A percentile compares a stretch with the other conserved stretches of the same genome.
Evolutionary conservation across 53 echinoderm and acorn worm genomes (phyloP).

Genomic region (Henricia sp.): DNA sequence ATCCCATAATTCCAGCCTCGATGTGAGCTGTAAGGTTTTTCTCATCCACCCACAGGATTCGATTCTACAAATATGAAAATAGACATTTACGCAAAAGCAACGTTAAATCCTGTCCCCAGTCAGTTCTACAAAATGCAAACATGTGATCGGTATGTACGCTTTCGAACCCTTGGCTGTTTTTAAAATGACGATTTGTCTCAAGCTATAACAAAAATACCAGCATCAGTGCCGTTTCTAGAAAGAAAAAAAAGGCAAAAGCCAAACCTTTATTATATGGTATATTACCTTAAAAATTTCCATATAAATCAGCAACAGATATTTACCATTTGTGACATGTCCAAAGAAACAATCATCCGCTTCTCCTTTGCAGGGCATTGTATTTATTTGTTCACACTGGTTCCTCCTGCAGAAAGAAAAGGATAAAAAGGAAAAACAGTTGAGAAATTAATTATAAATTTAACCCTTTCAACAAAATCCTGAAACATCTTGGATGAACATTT

Average conservation of each 20-base stretch:
- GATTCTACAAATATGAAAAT: slow-evolving; percentile 62
- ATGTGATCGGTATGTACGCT: neutral
- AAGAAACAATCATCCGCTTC: slow-evolving; percentile 91
- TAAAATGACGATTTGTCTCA: neutral
- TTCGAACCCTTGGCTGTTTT: neutral
- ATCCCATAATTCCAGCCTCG: slow-evolving; percentile 93
- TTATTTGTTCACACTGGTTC: slow-evolving; percentile 93
- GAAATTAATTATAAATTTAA: neutral
- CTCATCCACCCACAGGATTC: slow-evolving; percentile 95
- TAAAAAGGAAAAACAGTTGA: neutral
- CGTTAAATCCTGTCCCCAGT: neutral
- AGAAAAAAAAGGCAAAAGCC: no score
- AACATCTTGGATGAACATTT: no score
- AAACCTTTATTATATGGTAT: no score
- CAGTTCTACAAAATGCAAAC: neutral
- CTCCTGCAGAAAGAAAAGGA: slow-evolving; percentile 61
- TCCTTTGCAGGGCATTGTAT: slow-evolving; percentile 90
- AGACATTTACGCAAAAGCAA: neutral
- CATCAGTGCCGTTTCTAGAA: neutral
- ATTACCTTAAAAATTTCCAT: no score
- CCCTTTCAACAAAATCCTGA: no score
- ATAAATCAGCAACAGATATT: no score
- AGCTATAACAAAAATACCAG: neutral
- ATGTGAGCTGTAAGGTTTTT: slow-evolving; percentile 94
- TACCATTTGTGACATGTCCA: slow-evolving; percentile 99